Base-by-base conservation (phyloP, 2,113 vertebrate species). In the Talpa occidentalis region DNA sequence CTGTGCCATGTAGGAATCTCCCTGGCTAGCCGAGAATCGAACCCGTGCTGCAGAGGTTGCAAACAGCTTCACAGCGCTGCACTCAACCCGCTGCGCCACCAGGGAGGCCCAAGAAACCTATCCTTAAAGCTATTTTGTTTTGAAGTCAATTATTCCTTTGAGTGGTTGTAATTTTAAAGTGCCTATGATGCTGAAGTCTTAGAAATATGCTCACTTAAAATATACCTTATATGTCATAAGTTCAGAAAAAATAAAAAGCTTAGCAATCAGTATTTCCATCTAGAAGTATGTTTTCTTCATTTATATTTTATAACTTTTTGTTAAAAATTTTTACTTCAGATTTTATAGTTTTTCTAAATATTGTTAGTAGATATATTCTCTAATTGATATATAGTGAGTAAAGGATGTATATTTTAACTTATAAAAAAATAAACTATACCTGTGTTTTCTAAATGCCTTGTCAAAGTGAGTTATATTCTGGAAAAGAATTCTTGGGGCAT, bases 381-480 rank as follows among this genome's bases (percentile, higher is more conserved):
- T 70, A 69, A 21, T 69, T 69, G 6, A 40, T 40, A 24, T 40
- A 70, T 2, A 21, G 67, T 37, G 19, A 35, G 35, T 70, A 70
- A 42, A 67, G 28, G 28, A 3, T 30, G 5, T 42, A 37, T 40
- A 24, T 70, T 19, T 70, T 70, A 22, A 37, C 17, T 24, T 37
- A 21, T 21, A 70, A 42, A 70, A 70, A 21, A n/a, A 17, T 69
- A 35, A 67, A 67, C 0, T 73, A 19, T 83, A 80, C 59, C 17
- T 82, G 10, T 69, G 22, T 80, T 59, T n/a, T 92, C 44, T 85
- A 95, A 95, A 74, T 88, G 14, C n/a, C 67, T 95, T 96, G 86
- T 91, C 59, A 91, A 94, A 76, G 9, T 95, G 78, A 97, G 12
- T 96, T 93, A 95, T 42, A 80, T 59, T 95, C 74, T 88, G 64